phyloP scores from a whole-genome alignment of 2,113 vertebrate species.

The Ardeotis arabs region DNA sequence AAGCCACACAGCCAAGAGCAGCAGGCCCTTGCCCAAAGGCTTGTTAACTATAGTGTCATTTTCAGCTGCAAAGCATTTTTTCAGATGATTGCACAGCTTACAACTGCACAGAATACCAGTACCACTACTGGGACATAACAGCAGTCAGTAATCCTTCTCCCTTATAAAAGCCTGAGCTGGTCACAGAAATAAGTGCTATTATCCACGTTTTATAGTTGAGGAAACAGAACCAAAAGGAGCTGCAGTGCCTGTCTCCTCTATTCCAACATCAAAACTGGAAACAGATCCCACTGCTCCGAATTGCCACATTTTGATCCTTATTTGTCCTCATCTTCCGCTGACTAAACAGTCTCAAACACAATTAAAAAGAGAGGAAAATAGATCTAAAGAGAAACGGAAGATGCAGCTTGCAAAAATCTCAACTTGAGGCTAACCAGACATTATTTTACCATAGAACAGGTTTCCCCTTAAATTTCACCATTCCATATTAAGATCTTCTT shows the following conservation, averaged over 20 bases:
- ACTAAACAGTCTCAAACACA: not conserved
- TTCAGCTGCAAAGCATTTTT: not conserved
- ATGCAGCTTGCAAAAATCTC: not conserved
- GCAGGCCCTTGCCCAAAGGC: not conserved
- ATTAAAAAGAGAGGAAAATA: not conserved
- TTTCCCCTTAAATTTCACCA: not conserved
- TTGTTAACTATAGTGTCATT: not conserved
- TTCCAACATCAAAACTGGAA: not conserved
- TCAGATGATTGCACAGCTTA: not conserved
- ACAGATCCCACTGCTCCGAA: not conserved
- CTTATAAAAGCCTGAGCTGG: not conserved
- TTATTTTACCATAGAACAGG: not conserved
- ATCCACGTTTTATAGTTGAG: not conserved
- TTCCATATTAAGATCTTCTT: not conserved
- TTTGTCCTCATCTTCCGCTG: not conserved
- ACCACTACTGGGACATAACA: not conserved
- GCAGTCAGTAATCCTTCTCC: not conserved
- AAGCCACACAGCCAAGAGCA: not conserved
- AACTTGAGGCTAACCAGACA: not conserved
- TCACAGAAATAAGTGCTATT: not conserved
- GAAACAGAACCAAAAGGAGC: slow-evolving; percentile 4
- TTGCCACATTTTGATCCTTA: not conserved
- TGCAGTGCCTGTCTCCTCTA: not conserved
- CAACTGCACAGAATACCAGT: not conserved
- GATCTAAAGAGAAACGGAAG: not conserved